Evolutionary conservation across 2,888 invertebrate genomes (phyloP).

Genomic region (Archaeoteleia sp.): DNA sequence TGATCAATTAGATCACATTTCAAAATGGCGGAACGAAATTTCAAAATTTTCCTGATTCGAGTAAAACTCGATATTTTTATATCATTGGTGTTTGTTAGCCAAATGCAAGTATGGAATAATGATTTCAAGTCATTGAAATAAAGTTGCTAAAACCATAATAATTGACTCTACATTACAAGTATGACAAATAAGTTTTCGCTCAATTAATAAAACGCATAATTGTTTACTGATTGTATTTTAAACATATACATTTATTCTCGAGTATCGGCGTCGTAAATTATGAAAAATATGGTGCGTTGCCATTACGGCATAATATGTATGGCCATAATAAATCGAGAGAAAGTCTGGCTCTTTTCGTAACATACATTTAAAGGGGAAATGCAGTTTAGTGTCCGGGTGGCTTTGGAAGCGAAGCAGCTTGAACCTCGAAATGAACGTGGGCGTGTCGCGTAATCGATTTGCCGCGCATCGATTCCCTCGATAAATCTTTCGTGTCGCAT

Average conservation of each 20-base stretch:
- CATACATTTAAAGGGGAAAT: conserved; percentile 16
- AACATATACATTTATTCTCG: conserved; percentile 38
- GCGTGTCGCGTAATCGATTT: conserved; percentile 51
- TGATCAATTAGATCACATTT: too few relatives aligned
- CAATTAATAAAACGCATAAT: too few relatives aligned
- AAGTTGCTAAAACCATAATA: too few relatives aligned
- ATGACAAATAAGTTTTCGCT: too few relatives aligned
- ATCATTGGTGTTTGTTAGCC: too few relatives aligned
- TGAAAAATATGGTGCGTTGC: conserved; percentile 31
- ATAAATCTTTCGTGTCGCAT: conserved; percentile 54
- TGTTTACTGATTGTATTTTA: too few relatives aligned
- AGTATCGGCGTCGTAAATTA: conserved; percentile 37
- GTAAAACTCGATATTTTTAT: too few relatives aligned
- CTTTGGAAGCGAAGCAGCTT: conserved; percentile 31
- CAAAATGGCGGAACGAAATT: too few relatives aligned
- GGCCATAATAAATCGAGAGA: conserved; percentile 46
- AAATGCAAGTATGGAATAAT: too few relatives aligned
- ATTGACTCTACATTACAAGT: too few relatives aligned
- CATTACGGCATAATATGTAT: conserved; percentile 44
- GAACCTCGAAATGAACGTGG: conserved; percentile 50
- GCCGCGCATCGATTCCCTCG: conserved; percentile 51
- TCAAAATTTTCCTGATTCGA: too few relatives aligned
- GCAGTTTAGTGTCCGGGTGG: conserved; percentile 24
- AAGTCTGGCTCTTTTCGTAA: conserved; percentile 46
- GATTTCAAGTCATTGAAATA: too few relatives aligned